Conservation (phyloP, 2,797 vertebrate species). For the Coregonus sp. region DNA sequence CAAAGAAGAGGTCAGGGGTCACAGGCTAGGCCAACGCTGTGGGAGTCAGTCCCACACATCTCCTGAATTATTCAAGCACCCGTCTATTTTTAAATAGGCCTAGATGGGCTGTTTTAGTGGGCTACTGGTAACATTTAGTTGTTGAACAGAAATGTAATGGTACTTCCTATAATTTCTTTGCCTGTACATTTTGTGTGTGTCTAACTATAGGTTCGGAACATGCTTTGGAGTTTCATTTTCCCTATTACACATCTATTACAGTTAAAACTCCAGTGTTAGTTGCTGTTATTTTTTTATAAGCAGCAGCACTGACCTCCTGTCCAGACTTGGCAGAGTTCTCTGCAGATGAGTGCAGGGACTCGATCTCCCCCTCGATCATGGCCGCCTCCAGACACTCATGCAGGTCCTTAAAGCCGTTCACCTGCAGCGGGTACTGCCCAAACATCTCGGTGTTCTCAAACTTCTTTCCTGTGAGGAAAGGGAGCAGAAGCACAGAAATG, state of each 20-base stretch:
- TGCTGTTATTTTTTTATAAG: not conserved
- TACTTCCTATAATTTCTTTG: too few relatives aligned
- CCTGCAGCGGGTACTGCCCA: constrained; percentile 97
- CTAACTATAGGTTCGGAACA: too few relatives aligned
- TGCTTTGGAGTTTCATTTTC: not conserved
- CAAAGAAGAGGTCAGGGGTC: constrained; percentile 22
- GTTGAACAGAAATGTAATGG: not conserved
- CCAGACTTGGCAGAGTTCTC: constrained; percentile 95
- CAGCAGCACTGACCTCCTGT: constrained; percentile 87
- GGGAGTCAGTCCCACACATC: constrained; percentile 24
- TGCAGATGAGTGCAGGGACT: constrained; percentile 91
- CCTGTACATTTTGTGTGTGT: too few relatives aligned
- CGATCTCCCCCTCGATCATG: constrained; percentile 98
- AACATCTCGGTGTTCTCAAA: constrained; percentile 99
- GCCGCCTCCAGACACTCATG: constrained; percentile 98
- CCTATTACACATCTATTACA: not conserved
- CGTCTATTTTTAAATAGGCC: not conserved
- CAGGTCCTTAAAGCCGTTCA: constrained; percentile 98
- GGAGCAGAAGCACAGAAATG: constrained; percentile 9
- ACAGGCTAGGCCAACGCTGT: constrained; percentile 17
- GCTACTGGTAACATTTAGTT: too few relatives aligned
- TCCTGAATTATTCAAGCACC: constrained; percentile 19
- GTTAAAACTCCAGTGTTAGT: not conserved
- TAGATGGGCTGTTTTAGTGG: too few relatives aligned
- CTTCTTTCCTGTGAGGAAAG: constrained; percentile 86